Evolutionary conservation across 2,113 vertebrate genomes (phyloP), one percentile per base, ranked within the genome.

Genomic region (Noturus placidus): DNA sequence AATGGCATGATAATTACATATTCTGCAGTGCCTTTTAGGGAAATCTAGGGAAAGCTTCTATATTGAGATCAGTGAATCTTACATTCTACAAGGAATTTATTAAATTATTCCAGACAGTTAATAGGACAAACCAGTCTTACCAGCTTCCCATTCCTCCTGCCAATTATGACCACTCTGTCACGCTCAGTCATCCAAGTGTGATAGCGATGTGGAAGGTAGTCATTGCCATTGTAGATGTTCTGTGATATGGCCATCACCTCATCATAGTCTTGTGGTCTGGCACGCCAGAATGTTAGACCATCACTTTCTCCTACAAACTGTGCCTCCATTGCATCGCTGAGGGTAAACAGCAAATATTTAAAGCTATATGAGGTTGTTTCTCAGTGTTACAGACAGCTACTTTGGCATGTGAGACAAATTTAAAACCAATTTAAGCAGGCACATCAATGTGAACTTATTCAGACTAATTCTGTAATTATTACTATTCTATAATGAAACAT

Each of bases 161-260:
- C 92, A 77, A 93, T 87, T 59, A 93, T 86, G 54, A 91, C 89
- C 67, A 91, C 72, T 88, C 92, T 89, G n/a, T 86, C 82, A 25
- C 42, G 89, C 72, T 93, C 90, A 33, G 42, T 89, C 87, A 93
- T 87, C 92, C 92, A 93, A 27, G 8, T 50, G 35, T 90, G 89
- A 69, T 91, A 93, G 17, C 87, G 91, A 76, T 89, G 87, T 33
- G 92, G 92, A 65, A 93, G 89, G 77, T 92, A 93, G 83, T 93
- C 92, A 63, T 87, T 89, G 50, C 92, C 92, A 2, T 14, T 2
- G 15, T 91, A 92, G 70, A 92, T 90, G 83, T 82, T 69, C 8
- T 91, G 57, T 56, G 91, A 93, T 54, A 93, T 92, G 82, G 85
- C 85, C 91, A 93, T 92, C 52, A 92, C 88, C 11, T 92, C 91